Percentiles rank a stretch among this genome's conserved stretches.
Conservation (phyloP, 2,113 vertebrate species). For the Puffinus mauretanicus region DNA sequence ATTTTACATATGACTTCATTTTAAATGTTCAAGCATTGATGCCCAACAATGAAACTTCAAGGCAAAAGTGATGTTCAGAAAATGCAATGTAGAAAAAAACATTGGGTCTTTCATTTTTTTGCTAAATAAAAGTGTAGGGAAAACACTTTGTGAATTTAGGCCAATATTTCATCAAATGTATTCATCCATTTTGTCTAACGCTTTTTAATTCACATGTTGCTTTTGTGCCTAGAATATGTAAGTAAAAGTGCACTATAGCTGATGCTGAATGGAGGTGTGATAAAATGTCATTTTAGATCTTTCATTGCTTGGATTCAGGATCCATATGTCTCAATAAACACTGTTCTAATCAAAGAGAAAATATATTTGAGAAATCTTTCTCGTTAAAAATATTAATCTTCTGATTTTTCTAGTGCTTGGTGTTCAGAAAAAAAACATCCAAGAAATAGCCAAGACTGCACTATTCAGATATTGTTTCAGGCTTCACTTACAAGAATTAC, state of each 20-base stretch:
- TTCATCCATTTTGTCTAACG: neutral
- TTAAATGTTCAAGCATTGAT: neutral
- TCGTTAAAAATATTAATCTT: neutral
- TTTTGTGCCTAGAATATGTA: neutral
- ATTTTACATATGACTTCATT: neutral
- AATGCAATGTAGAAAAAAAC: fast-evolving
- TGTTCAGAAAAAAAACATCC: neutral
- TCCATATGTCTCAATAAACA: neutral
- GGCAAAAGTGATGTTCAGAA: neutral
- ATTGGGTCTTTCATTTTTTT: neutral
- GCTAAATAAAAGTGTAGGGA: neutral
- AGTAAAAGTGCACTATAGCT: neutral
- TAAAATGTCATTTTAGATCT: neutral
- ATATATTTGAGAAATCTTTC: neutral
- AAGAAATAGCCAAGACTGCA: neutral
- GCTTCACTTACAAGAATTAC: neutral
- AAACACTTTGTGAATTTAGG: neutral
- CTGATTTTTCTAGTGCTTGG: neutral
- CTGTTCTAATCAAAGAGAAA: neutral
- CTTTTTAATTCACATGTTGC: neutral
- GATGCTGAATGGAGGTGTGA: neutral
- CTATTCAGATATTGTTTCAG: neutral
- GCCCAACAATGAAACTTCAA: neutral
- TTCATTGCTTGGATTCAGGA: neutral
- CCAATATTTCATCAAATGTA: neutral